Percentiles rank a stretch among this genome's conserved stretches.
Conservation (phyloP, 2,113 vertebrate genomes). For the Neotoma lepida region DNA sequence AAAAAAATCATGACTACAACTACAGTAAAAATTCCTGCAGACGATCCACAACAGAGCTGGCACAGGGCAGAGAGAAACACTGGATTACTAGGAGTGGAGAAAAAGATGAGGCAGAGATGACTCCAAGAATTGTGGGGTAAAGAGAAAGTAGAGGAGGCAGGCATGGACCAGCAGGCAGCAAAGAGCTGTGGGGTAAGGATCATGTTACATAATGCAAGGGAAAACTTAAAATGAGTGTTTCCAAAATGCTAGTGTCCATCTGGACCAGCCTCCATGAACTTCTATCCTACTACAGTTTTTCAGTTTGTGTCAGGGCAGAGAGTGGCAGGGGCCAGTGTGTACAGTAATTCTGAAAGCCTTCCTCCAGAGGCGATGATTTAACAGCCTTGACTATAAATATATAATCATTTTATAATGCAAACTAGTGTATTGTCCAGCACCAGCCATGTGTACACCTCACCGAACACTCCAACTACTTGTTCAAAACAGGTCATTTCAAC, state of each 20-base stretch:
- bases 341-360: not conserved
- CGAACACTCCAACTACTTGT: not conserved
- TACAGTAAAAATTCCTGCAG: not conserved
- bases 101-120: not conserved
- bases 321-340: not conserved
- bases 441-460: not conserved
- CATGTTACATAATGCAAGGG: not conserved
- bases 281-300: not conserved
- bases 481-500: not conserved
- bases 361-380: not conserved
- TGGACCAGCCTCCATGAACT: not conserved
- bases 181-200: fast-evolving
- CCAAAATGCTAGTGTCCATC: not conserved
- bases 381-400: not conserved
- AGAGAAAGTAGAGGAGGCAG: not conserved
- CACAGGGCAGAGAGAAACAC: not conserved
- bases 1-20: not conserved
- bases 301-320: not conserved
- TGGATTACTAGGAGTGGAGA: not conserved
- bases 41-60: not conserved
- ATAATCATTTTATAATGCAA: not conserved
- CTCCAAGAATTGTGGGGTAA: not conserved
- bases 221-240: not conserved
- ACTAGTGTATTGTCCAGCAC: not conserved
- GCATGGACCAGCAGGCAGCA: not conserved